These are phyloP conservation scores for Pseudorasbora parva DNA, from an alignment of 2,113 vertebrate species.

Conservation along the genomic window DNA sequence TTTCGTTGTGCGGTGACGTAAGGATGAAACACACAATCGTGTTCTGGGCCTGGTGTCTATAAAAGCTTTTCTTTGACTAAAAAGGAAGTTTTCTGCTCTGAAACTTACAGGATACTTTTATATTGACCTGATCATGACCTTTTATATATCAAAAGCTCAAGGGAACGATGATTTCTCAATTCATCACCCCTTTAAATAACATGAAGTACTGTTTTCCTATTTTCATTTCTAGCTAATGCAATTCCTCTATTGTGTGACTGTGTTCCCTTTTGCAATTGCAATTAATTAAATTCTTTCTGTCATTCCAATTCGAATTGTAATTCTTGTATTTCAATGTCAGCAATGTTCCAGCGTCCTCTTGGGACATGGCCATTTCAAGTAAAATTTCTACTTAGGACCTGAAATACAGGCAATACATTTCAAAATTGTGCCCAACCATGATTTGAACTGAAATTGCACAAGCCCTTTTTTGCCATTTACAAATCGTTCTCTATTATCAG, in stretches of 20 bases:
- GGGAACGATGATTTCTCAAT: no score
- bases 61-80: no score
- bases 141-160: no score
- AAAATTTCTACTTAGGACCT: not conserved
- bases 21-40: no score
- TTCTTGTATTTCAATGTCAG: not conserved
- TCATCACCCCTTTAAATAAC: no score
- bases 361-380: not conserved
- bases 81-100: no score
- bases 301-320: not conserved
- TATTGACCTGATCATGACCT: no score
- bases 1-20: no score
- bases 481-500: not conserved
- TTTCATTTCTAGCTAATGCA: not conserved
- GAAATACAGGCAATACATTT: not conserved
- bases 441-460: not conserved
- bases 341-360: not conserved
- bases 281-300: not conserved
- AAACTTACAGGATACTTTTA: no score
- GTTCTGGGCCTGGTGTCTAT: no score
- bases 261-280: not conserved
- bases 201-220: not conserved
- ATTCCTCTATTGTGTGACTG: not conserved
- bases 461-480: not conserved
- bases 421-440: not conserved